Conservation (phyloP, 2,888 invertebrate genomes). For the Tinea trinotella region DNA sequence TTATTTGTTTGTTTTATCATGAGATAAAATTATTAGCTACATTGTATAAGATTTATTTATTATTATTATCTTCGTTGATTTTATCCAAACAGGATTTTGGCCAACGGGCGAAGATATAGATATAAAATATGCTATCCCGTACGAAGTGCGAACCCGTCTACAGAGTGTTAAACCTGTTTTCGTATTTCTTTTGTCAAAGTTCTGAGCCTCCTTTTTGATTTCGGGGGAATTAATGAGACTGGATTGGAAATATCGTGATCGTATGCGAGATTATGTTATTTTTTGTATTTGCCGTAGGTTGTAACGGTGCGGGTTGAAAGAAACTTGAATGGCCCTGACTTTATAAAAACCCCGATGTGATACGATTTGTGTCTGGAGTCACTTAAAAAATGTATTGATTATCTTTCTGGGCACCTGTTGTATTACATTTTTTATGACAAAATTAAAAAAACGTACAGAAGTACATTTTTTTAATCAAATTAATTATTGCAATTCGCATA, state of each 20-base stretch:
- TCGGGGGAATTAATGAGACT: constrained; percentile 37
- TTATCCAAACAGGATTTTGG: too few relatives aligned
- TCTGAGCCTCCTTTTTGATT: constrained; percentile 38
- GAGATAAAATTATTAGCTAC: too few relatives aligned
- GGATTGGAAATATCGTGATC: constrained; percentile 31
- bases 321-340: constrained; percentile 8
- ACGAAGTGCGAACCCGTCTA: too few relatives aligned
- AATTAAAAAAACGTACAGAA: too few relatives aligned
- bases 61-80: too few relatives aligned
- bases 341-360: neutral
- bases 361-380: neutral
- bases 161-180: constrained; percentile 43
- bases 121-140: too few relatives aligned
- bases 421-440: neutral
- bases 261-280: neutral
- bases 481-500: too few relatives aligned
- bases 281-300: constrained; percentile 10
- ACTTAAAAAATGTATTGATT: neutral
- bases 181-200: constrained; percentile 61
- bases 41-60: too few relatives aligned
- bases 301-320: constrained; percentile 19
- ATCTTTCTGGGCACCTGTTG: neutral
- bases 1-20: too few relatives aligned
- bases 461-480: too few relatives aligned
- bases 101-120: too few relatives aligned